These are phyloP conservation scores for Tipula helvola DNA, from an alignment of 2,888 invertebrate species.

Conservation along the genomic window DNA sequence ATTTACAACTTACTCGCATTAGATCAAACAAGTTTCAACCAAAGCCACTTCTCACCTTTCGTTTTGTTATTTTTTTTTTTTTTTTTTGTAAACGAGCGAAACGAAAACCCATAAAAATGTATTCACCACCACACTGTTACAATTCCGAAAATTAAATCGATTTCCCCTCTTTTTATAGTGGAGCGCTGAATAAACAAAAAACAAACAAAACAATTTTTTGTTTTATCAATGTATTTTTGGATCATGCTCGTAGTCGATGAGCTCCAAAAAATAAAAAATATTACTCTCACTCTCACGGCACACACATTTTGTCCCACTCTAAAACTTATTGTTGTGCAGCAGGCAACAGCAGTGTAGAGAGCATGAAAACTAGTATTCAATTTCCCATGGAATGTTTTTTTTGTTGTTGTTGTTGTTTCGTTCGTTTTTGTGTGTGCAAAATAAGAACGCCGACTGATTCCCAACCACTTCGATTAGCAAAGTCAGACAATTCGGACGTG, in stretches of 20 bases:
- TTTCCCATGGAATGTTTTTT: not conserved
- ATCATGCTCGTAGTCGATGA: not conserved
- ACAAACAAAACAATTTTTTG: not conserved
- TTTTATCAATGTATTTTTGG: not conserved
- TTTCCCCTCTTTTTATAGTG: not conserved
- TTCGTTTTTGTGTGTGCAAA: not conserved
- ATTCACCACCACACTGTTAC: not conserved
- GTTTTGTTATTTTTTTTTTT: not conserved
- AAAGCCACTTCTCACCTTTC: not conserved
- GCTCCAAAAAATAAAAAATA: not conserved
- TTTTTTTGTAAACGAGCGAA: not conserved
- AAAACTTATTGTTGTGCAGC: not conserved
- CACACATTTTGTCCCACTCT: not conserved
- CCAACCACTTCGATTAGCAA: conserved; percentile 9
- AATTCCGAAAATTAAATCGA: not conserved
- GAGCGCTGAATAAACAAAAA: not conserved
- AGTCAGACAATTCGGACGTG: conserved; percentile 6
- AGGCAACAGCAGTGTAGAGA: not conserved
- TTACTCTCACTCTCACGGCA: not conserved
- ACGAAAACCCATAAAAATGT: not conserved
- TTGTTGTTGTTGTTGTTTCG: not conserved
- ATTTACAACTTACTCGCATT: too few species aligned
- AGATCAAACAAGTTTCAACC: not conserved
- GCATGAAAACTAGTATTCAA: not conserved
- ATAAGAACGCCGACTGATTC: not conserved